A percentile compares a stretch with the other conserved stretches of the same genome.
phyloP scores from a whole-genome alignment of 2,113 vertebrate genomes.

The Tichodroma muraria region DNA sequence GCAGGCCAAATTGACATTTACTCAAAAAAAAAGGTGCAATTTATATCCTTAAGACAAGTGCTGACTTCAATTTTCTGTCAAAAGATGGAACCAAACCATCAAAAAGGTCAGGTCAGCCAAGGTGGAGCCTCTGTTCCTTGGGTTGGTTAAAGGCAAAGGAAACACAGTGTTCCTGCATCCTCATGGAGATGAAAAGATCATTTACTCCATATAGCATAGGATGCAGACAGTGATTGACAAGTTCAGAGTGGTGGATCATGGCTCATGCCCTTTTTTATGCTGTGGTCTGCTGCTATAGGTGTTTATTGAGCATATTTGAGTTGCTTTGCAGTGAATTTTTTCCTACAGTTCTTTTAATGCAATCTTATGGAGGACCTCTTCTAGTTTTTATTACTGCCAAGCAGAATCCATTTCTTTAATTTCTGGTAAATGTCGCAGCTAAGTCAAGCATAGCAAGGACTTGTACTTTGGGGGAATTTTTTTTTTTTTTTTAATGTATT shows the following conservation, averaged over 20 bases:
- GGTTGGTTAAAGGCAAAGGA: not conserved
- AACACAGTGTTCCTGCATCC: not conserved
- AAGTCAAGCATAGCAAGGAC: not conserved
- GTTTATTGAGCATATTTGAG: not conserved
- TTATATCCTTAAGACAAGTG: not conserved
- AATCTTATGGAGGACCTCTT: not conserved
- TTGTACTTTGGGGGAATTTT: not conserved
- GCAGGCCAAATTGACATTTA: not conserved
- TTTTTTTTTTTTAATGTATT: not conserved
- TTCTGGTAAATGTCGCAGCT: not conserved
- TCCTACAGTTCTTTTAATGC: not conserved
- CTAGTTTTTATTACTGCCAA: not conserved
- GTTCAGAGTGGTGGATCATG: not conserved
- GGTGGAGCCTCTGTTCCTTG: not conserved
- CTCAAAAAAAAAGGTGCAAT: not conserved
- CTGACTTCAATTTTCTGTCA: not conserved
- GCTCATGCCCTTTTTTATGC: not conserved
- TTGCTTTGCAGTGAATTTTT: not conserved
- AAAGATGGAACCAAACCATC: not conserved
- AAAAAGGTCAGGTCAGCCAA: too few species aligned
- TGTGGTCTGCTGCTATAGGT: not conserved
- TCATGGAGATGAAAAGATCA: not conserved
- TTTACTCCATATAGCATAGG: not conserved
- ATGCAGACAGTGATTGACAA: not conserved
- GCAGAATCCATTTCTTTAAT: not conserved